These are phyloP conservation scores for Odontocolon sp. DNA, from an alignment of 2,888 invertebrate species.

Conservation along the genomic window DNA sequence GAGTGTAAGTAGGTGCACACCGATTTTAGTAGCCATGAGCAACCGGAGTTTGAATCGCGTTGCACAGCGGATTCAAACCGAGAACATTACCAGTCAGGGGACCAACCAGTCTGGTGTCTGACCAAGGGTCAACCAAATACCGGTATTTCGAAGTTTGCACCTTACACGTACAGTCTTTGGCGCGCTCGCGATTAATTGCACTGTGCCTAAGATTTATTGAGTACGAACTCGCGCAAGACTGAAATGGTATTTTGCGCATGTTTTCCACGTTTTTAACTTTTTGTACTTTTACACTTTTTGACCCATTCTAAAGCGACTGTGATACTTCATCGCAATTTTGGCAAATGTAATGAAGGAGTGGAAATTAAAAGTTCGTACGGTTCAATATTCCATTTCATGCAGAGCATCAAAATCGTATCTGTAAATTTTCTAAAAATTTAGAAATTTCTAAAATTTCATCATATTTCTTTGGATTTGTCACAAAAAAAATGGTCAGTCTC, in stretches of 20 bases:
- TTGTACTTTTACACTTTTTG: not conserved
- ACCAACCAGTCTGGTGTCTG: slow-evolving; percentile 65
- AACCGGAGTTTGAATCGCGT: slow-evolving; percentile 32
- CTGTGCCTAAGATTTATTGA: slow-evolving; percentile 75
- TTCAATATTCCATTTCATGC: too few species aligned
- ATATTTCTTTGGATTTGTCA: too few species aligned
- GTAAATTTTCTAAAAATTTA: too few species aligned
- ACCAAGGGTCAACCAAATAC: slow-evolving; percentile 76
- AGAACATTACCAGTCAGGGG: slow-evolving; percentile 46
- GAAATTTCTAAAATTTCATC: too few species aligned
- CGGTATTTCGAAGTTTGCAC: slow-evolving; percentile 56
- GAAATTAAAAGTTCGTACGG: too few species aligned
- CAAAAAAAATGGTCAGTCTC: too few species aligned
- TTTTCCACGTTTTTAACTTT: not conserved
- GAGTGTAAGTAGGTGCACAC: slow-evolving; percentile 17
- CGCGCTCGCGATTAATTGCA: slow-evolving; percentile 77
- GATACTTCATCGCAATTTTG: not conserved
- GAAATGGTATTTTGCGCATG: slow-evolving; percentile 68
- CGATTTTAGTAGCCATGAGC: slow-evolving; percentile 19
- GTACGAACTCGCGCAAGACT: slow-evolving; percentile 60
- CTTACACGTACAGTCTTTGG: slow-evolving; percentile 59
- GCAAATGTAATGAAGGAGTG: too few species aligned
- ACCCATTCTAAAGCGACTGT: not conserved
- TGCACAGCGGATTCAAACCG: slow-evolving; percentile 23
- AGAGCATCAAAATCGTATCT: too few species aligned